Conservation (phyloP, 1,140 invertebrate genomes). For the Medauroidea extradentata region DNA sequence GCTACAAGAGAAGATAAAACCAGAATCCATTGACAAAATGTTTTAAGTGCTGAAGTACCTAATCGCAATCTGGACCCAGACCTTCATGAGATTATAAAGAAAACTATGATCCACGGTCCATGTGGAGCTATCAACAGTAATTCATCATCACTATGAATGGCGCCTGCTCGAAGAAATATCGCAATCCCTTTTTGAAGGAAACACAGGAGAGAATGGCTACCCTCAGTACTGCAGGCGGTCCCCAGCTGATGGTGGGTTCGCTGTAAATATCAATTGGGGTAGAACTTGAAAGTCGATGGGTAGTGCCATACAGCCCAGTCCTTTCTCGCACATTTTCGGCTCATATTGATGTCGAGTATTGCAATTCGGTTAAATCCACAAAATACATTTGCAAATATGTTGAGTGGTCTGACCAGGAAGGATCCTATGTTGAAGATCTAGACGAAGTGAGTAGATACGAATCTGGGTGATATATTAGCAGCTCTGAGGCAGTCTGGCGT, state of each 20-base stretch:
- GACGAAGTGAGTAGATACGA: slow-evolving; percentile 40
- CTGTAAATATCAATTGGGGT: too few relatives aligned
- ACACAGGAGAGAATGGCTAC: neutral
- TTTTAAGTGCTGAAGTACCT: slow-evolving; percentile 42
- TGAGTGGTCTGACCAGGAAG: slow-evolving; percentile 23
- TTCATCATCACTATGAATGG: slow-evolving; percentile 11
- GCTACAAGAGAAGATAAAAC: slow-evolving; percentile 34
- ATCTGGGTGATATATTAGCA: slow-evolving; percentile 35
- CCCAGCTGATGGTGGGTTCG: too few relatives aligned
- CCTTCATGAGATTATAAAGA: slow-evolving; percentile 39
- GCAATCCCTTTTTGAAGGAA: slow-evolving; percentile 3
- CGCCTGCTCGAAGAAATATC: slow-evolving; percentile 10
- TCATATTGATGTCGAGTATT: too few relatives aligned
- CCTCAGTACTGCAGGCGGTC: neutral
- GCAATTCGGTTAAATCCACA: too few relatives aligned
- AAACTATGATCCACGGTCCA: slow-evolving; percentile 48
- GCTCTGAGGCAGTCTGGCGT: slow-evolving; percentile 41
- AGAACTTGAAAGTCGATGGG: too few relatives aligned
- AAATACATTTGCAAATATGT: too few relatives aligned
- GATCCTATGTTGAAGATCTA: slow-evolving; percentile 21
- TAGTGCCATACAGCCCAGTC: too few relatives aligned
- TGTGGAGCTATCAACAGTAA: slow-evolving; percentile 32
- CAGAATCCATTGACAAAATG: slow-evolving; percentile 35
- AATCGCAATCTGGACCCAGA: slow-evolving; percentile 31
- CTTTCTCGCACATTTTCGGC: too few relatives aligned